A percentile compares a stretch with the other conserved stretches of the same genome.
These are phyloP conservation scores for Petaurus breviceps DNA, from an alignment of 2,113 vertebrate species.

Conservation along the genomic window DNA sequence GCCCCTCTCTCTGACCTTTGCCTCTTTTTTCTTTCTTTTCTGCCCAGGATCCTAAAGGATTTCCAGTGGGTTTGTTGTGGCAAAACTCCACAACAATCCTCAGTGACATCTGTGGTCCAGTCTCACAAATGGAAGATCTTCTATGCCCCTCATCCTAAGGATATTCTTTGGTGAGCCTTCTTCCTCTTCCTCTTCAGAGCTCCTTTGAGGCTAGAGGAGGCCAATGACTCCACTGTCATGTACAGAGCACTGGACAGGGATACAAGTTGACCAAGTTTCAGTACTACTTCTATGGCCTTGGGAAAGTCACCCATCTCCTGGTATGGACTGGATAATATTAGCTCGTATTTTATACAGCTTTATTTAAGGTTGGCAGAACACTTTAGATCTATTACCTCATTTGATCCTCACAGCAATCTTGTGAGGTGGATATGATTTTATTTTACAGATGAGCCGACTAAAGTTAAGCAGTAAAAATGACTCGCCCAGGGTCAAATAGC, in stretches of 20 bases:
- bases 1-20: background rate
- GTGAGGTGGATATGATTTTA: background rate
- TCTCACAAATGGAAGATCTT: slow-evolving; percentile 90
- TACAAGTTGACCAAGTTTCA: background rate
- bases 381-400: background rate
- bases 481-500: background rate
- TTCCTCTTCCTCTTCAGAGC: background rate
- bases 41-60: slow-evolving; percentile 92
- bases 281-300: background rate
- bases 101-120: slow-evolving; percentile 91
- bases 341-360: background rate
- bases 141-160: slow-evolving; percentile 93
- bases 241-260: background rate
- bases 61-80: slow-evolving; percentile 87
- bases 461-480: background rate
- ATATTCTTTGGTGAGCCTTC: slow-evolving; percentile 94
- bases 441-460: background rate
- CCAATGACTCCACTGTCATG: background rate
- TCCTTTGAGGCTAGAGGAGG: slow-evolving; percentile 5
- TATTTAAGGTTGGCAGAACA: background rate
- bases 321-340: background rate
- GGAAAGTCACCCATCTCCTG: background rate
- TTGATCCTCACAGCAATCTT: background rate
- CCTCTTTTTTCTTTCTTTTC: slow-evolving; percentile 13
- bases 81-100: slow-evolving; percentile 91